Evolutionary conservation across 1,140 invertebrate genomes (phyloP), one percentile per base, ranked within the genome.

Genomic region (Atta cephalotes): DNA sequence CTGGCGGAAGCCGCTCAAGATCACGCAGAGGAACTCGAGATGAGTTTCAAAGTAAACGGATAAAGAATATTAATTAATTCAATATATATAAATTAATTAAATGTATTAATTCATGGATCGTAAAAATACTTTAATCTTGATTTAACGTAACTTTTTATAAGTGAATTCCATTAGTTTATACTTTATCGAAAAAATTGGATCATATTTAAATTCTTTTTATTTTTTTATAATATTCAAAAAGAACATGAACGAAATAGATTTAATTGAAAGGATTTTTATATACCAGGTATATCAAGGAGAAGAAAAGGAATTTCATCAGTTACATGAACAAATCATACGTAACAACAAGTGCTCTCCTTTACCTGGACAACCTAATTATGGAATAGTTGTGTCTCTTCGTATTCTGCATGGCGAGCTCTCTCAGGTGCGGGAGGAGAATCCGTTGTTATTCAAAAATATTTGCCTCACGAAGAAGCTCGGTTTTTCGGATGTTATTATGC

Each of bases 401-500:
- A 94, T 98, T 21, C 93, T 98, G 16, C 97, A 97, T 91, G 98
- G 98, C 3, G 97, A 98, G 74, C 89, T 98, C 62, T 95, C 95
- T 0, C 96, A 97, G 91, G 97, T 98, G 6, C 96, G 96, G 16
- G 96, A 97, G 88, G 98, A 98, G 81, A 97, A 98, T 92, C 97
- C 97, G 7, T 91, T 98, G 35, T 94, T 98, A 14, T 98, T 98
- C 90, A 98, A 98, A 90, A 98, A 98, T 86, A 97, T 98, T 18
- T 97, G 97, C 14, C 95, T 98, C 21, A 98, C 98, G 6, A 97
- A 97, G 70, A 99, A 99, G 94, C 96, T 98, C 62, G 98, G 98
- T 0, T 99, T 99, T 93, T 97, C 98, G 56, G 98, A 99, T 95
- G 97, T 99, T 49, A 99, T 99, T 82, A 99, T 99, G 97, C 98